phyloP scores from a whole-genome alignment of 2,113 vertebrate genomes.

The Sorex fumeus region DNA sequence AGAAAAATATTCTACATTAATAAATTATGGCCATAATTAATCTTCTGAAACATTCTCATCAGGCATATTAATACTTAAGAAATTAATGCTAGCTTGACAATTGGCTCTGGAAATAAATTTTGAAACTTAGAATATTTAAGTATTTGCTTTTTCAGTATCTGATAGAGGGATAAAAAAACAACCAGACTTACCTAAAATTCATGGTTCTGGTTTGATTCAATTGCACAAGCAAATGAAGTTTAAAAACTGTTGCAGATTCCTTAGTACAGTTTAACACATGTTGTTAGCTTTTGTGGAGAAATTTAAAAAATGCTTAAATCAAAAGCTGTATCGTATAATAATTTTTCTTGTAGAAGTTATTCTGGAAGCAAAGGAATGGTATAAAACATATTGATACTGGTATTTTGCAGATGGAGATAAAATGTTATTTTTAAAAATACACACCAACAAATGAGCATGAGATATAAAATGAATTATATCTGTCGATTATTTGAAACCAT shows the following conservation, averaged over 20 bases:
- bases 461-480: too few species aligned
- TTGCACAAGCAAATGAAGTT: background rate
- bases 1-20: background rate
- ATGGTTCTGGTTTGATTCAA: background rate
- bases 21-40: background rate
- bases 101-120: conserved; percentile 29
- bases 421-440: background rate
- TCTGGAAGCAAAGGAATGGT: conserved; percentile 62
- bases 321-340: background rate
- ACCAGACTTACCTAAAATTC: background rate
- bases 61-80: background rate
- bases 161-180: background rate
- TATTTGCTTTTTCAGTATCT: background rate
- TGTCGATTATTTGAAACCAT: background rate
- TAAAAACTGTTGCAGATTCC: background rate
- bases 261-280: conserved; percentile 38
- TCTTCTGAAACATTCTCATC: conserved; percentile 20
- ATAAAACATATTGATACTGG: conserved; percentile 11
- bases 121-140: conserved; percentile 16
- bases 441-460: too few species aligned
- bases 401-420: conserved; percentile 47
- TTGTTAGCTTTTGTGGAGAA: conserved; percentile 45
- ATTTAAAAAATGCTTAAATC: conserved; percentile 53
- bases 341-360: conserved; percentile 71
- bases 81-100: background rate